Evolutionary conservation across 2,797 vertebrate genomes (phyloP).

Genomic region (Pteronotus mesoamericanus): DNA sequence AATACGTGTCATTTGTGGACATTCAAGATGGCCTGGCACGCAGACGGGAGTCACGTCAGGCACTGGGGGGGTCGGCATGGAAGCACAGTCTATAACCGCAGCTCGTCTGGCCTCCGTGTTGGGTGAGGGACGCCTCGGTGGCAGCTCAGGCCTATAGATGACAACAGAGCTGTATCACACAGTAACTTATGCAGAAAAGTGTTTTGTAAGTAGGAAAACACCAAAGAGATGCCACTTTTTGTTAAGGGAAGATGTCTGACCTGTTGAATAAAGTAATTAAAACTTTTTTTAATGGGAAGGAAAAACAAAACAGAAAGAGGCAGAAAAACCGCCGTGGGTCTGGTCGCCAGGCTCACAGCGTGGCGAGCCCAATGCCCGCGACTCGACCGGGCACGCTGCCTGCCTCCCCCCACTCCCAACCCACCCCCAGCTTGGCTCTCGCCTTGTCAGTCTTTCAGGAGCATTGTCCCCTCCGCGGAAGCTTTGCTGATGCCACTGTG

Average conservation of each 20-base stretch:
- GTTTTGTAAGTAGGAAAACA: neutral
- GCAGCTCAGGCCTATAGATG: neutral
- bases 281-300: neutral
- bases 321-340: neutral
- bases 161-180: neutral
- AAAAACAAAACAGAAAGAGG: neutral
- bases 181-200: neutral
- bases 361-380: rapidly evolving
- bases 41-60: too few relatives aligned
- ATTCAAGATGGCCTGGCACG: neutral
- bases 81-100: neutral
- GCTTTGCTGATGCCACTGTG: neutral
- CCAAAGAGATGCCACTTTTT: neutral
- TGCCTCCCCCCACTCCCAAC: too few relatives aligned
- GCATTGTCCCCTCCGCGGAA: rapidly evolving
- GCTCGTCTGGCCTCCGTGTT: constrained; percentile 60
- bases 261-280: neutral
- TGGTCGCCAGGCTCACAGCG: rapidly evolving
- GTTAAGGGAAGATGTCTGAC: neutral
- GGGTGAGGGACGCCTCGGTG: neutral
- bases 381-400: rapidly evolving
- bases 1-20: neutral
- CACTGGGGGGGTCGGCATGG: too few relatives aligned
- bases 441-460: neutral
- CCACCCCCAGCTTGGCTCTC: rapidly evolving